Evolutionary conservation across 2,888 invertebrate species (phyloP).

Genomic region (Petrolisthes cinctipes): DNA sequence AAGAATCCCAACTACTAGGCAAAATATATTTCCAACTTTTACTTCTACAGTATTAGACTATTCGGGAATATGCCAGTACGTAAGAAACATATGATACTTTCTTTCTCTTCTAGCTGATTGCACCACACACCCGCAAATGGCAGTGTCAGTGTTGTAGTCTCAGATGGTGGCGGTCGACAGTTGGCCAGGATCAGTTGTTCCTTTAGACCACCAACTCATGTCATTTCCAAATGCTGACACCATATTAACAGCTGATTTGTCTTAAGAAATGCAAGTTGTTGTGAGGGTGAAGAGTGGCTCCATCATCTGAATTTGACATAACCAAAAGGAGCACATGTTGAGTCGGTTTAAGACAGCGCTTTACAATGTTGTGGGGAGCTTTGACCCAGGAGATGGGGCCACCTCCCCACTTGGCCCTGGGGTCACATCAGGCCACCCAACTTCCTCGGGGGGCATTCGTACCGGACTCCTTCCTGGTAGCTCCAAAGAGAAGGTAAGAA

Average conservation of each 20-base stretch:
- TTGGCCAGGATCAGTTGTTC: not conserved
- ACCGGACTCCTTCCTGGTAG: slow-evolving; percentile 16
- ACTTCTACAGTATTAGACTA: no score
- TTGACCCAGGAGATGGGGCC: slow-evolving; percentile 57
- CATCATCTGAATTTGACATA: no score
- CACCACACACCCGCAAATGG: no score
- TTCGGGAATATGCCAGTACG: no score
- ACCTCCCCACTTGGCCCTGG: slow-evolving; percentile 45
- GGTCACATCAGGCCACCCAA: slow-evolving; percentile 32
- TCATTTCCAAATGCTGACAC: no score
- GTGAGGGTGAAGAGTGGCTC: not conserved
- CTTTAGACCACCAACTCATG: no score
- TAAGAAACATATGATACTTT: no score
- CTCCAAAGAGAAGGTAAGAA: slow-evolving; percentile 50
- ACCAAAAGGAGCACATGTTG: slow-evolving; percentile 51
- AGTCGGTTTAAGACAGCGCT: slow-evolving; percentile 64
- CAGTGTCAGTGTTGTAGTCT: no score
- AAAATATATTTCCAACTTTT: no score
- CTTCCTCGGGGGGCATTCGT: slow-evolving; percentile 19
- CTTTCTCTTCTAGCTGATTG: no score
- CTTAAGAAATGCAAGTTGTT: not conserved
- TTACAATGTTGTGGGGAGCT: slow-evolving; percentile 64
- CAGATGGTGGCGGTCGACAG: not conserved
- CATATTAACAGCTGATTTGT: not conserved
- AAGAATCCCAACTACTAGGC: no score